phyloP scores from a whole-genome alignment of 2,113 vertebrate genomes.

The Bufo gargarizans region DNA sequence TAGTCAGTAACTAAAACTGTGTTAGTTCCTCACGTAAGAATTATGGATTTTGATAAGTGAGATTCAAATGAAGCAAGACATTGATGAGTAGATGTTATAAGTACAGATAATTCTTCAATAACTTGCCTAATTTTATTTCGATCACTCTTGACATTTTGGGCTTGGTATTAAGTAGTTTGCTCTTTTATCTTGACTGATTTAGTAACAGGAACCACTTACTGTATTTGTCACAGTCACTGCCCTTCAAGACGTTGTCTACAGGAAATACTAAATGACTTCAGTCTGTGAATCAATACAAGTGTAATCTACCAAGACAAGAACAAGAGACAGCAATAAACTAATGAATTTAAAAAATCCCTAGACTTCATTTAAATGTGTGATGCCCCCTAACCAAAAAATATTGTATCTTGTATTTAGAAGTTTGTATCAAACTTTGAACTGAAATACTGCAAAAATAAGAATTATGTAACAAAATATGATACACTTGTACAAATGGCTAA shows the following conservation, averaged over 20 bases:
- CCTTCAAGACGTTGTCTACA: not conserved
- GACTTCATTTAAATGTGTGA: slow-evolving; percentile 2
- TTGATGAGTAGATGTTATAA: not conserved
- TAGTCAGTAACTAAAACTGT: not conserved
- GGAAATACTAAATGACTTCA: slow-evolving; percentile 2
- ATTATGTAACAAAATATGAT: not conserved
- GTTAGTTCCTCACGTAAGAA: not conserved
- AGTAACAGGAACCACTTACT: not conserved
- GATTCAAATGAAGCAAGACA: slow-evolving; percentile 3
- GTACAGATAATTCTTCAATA: not conserved
- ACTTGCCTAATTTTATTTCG: too few species aligned
- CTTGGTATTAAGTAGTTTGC: not conserved
- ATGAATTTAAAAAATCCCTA: not conserved
- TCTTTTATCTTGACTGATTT: slow-evolving; percentile 28
- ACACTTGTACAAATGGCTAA: not conserved
- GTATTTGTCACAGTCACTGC: slow-evolving; percentile 1
- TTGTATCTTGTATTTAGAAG: not conserved
- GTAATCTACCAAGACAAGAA: slow-evolving; percentile 15
- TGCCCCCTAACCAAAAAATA: not conserved
- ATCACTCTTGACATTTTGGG: slow-evolving; percentile 1
- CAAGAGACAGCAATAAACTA: not conserved
- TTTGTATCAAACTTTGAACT: not conserved
- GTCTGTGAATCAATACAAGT: slow-evolving; percentile 26
- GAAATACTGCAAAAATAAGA: not conserved
- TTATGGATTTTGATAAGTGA: slow-evolving; percentile 18